Evolutionary conservation across 2,113 vertebrate genomes (phyloP), one percentile per base, ranked within the genome.

Genomic region (Siphamia tubifer): DNA sequence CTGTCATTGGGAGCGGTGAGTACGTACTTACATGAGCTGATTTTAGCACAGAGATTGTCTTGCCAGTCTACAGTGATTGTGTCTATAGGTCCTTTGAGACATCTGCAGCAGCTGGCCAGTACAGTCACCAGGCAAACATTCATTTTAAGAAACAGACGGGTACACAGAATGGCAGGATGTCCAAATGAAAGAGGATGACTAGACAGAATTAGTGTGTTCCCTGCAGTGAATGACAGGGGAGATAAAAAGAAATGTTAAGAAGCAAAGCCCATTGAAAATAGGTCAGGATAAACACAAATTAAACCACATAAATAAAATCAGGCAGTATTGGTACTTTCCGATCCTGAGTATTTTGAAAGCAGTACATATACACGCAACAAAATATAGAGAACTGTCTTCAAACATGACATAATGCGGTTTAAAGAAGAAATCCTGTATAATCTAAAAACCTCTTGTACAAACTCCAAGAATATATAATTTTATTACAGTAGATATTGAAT

Each of bases 61-160:
- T 54, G 30, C 63, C 19, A 51, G 67, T 64, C 30, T 60, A 24
- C 34, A 68, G 16, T 27, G 49, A 48, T 21, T 74, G 77, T 77
- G 75, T 86, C 39, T 84, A 73, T 82, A 72, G 81, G 30, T 30
- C 36, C 32, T 51, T 45, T 47, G 68, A 72, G 69, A 77, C 69
- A 72, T 75, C 43, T 78, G 81, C 77, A 80, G 55, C 77, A 79
- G 76, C 74, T 68, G 67, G 57, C 47, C 47, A 23, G 53, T 16
- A 11, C 43, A 69, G 68, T 81, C 63, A 64, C 68, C 20, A 12
- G 58, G 74, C 69, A 84, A 76, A 73, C 47, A 36, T 45, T 80
- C 44, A 74, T 61, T 70, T 68, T 28, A 34, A 49, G 63, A 52
- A 60, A 34, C 71, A 76, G 66, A 63, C 13, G 7, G 54, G 24